Evolutionary conservation across 2,888 invertebrate genomes (phyloP), one percentile per base, ranked within the genome.

Genomic region (Euclidia mi): DNA sequence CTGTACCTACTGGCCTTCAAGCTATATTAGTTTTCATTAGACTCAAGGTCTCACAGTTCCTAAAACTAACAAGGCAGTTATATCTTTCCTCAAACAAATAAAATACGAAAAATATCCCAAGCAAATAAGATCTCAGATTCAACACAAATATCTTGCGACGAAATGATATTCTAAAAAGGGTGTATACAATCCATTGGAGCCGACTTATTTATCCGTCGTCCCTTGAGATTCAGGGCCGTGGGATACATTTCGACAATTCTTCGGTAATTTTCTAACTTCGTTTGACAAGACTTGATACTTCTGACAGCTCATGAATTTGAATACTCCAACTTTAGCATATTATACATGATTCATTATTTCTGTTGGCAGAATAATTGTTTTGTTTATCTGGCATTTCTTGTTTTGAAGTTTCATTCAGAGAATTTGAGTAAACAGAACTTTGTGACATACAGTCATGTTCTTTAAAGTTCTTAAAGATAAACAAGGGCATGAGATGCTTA

Each of bases 171-270:
- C 41, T 44, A 65, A 65, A 59, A 56, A 60, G 60, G 60, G 31
- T 47, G 51, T 52, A 56, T 56, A 72, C 17, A 52, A 57, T 41
- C 42, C 31, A 59, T 62, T 73, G 56, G 52, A 62, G 65, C 52
- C 44, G 50, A 65, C 37, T 65, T 70, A 59, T 59, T 60, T 53
- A 62, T 53, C 12, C 35, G 11, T 14, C 25, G 9, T 37, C 50
- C 56, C 43, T 14, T 10, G 44, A 41, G 40, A 53, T 38, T 12
- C 43, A 2, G 17, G 43, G 37, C 17, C 12, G 10, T 3, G 14
- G 10, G 25, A 51, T 25, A 37, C 18, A 63, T n/a, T n/a, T 32
- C 38, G 38, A 47, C 44, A 44, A 50, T 56, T 49, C 38, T 45
- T 31, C n/a, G 7, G 44, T 48, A 55, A 50, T 60, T 32, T 55